These are phyloP conservation scores for Ophioderma brevispina DNA, from an alignment of 35 echinoderm and acorn worm species.

Conservation along the genomic window DNA sequence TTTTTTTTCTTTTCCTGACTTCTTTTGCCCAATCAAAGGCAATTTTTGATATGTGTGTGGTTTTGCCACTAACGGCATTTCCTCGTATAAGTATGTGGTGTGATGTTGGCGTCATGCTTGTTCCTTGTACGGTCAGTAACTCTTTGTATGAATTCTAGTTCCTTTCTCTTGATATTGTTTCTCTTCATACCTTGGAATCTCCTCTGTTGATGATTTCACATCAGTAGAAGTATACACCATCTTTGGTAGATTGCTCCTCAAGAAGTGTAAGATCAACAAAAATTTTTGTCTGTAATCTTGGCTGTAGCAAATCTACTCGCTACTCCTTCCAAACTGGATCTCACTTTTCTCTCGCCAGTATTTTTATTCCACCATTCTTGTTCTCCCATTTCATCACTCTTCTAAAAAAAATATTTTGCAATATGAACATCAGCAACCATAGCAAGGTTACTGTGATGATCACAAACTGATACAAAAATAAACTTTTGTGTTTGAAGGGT, in stretches of 20 bases:
- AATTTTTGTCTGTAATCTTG: not conserved
- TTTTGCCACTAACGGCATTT: constrained; percentile 15
- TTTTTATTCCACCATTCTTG: not conserved
- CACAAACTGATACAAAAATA: too few species aligned
- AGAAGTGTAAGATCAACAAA: not conserved
- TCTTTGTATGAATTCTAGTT: constrained; percentile 17
- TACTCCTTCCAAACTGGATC: not conserved
- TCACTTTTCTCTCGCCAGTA: not conserved
- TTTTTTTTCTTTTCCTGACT: too few species aligned
- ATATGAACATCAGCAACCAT: too few species aligned
- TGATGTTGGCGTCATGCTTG: too few species aligned
- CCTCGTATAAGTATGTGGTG: not conserved
- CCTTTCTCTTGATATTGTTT: not conserved
- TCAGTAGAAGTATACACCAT: too few species aligned
- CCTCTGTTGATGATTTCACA: too few species aligned
- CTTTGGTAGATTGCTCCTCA: not conserved
- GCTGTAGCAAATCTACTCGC: not conserved
- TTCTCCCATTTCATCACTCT: not conserved
- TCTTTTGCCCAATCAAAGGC: constrained; percentile 13
- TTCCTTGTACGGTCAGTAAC: not conserved
- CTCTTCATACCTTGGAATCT: too few species aligned
- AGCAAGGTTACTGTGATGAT: too few species aligned
- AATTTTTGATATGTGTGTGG: constrained; percentile 12
- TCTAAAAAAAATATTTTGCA: too few species aligned
- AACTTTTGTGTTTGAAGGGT: too few species aligned